Evolutionary conservation across 2,888 invertebrate genomes (phyloP).

Genomic region (Andrena trimmerana): DNA sequence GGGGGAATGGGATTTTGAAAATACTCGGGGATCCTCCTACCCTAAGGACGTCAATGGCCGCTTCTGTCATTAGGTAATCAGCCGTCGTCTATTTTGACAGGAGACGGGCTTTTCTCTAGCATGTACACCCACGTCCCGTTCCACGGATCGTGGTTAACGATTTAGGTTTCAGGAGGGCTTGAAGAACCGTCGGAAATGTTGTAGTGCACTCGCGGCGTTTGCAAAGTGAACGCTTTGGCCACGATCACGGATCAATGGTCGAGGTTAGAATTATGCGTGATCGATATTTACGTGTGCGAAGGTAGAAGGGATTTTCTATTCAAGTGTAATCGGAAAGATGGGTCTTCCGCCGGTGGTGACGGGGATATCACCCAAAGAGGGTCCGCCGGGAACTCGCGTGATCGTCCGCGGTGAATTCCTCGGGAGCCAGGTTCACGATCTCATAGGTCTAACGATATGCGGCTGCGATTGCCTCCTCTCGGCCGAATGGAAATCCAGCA

Average conservation of each 20-base stretch:
- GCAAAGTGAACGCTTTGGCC: not conserved
- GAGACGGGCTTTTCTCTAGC: not conserved
- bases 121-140: not conserved
- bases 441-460: constrained; percentile 96
- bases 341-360: constrained; percentile 95
- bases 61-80: constrained; percentile 33
- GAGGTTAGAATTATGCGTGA: constrained; percentile 40
- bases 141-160: not conserved
- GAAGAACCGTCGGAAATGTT: not conserved
- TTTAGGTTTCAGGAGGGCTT: not conserved
- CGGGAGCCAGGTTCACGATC: constrained; percentile 93
- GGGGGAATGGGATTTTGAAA: too few species aligned
- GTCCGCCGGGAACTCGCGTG: constrained; percentile 97
- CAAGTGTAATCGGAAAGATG: constrained; percentile 81
- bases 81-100: constrained; percentile 15
- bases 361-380: constrained; percentile 99
- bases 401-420: constrained; percentile 98
- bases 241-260: constrained; percentile 5
- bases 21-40: too few species aligned
- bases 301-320: constrained; percentile 37
- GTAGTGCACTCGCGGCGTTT: not conserved
- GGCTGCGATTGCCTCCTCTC: constrained; percentile 97
- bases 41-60: constrained; percentile 4
- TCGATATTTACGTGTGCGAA: constrained; percentile 21
- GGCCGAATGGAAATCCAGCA: constrained; percentile 99